Evolutionary conservation across 2,888 invertebrate genomes (phyloP).

Genomic region (Agonum fuliginosum): DNA sequence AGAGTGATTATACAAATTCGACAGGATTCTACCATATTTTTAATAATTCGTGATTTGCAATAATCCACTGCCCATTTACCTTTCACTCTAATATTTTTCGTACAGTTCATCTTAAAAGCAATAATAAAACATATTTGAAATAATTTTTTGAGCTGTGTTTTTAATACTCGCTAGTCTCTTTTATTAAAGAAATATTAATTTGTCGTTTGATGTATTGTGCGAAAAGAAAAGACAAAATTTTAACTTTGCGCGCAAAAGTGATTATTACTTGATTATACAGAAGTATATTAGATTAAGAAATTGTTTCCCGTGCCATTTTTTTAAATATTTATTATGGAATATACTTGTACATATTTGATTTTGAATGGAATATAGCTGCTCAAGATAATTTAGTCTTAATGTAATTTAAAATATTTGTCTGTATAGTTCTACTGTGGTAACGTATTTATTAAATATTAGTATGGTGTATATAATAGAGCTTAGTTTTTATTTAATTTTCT

Average conservation of each 20-base stretch:
- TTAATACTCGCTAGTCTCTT: constrained; percentile 47
- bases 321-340: constrained; percentile 47
- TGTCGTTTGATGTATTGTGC: constrained; percentile 34
- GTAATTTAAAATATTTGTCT: constrained; percentile 56
- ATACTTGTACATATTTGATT: constrained; percentile 59
- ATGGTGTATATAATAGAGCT: constrained; percentile 50
- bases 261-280: constrained; percentile 15
- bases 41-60: constrained; percentile 57
- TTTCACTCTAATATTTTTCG: constrained; percentile 37
- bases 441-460: constrained; percentile 56
- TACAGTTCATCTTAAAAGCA: constrained; percentile 51
- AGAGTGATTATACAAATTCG: constrained; percentile 39
- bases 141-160: constrained; percentile 50
- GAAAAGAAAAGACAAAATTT: constrained; percentile 34
- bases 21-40: constrained; percentile 43
- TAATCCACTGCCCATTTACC: constrained; percentile 57
- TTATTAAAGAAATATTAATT: constrained; percentile 45
- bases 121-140: constrained; percentile 46
- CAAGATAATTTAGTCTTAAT: constrained; percentile 58
- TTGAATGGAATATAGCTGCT: constrained; percentile 58
- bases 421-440: constrained; percentile 54
- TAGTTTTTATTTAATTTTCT: constrained; percentile 41
- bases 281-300: constrained; percentile 47
- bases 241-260: constrained; percentile 40
- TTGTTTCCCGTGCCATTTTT: constrained; percentile 55